Conservation (phyloP, 2,797 vertebrate species). For the Acipenser oxyrinchus region DNA sequence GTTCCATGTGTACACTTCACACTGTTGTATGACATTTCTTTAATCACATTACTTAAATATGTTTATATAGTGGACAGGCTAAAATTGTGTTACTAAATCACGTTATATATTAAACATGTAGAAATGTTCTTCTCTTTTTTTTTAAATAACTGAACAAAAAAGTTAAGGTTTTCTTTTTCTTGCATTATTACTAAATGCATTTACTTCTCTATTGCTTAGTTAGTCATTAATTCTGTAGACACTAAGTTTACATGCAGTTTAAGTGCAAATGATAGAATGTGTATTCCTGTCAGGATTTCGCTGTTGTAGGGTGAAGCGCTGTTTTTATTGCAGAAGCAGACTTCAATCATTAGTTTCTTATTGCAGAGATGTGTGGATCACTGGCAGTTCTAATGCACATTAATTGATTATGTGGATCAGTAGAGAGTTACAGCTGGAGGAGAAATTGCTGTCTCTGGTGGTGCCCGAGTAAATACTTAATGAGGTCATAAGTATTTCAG, state of each 20-base stretch:
- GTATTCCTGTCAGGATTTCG: no score
- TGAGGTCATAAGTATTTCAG: conserved; percentile 86
- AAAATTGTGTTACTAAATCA: conserved; percentile 57
- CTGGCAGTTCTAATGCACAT: conserved; percentile 78
- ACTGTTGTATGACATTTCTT: conserved; percentile 42
- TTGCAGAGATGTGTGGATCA: conserved; percentile 41
- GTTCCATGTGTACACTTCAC: conserved; percentile 66
- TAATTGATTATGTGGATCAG: conserved; percentile 90
- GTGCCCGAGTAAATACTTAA: conserved; percentile 97
- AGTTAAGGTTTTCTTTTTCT: no score
- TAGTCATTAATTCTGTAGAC: no score
- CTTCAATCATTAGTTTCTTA: not conserved
- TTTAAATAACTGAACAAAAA: no score
- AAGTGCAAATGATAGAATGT: no score
- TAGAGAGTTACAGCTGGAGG: conserved; percentile 36
- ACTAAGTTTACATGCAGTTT: no score
- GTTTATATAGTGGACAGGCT: conserved; percentile 70
- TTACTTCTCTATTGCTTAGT: no score
- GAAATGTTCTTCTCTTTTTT: no score
- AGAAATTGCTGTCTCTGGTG: conserved; percentile 72
- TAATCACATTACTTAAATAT: conserved; percentile 67
- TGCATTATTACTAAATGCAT: no score
- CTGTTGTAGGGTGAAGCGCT: no score
- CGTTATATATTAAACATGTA: no score
- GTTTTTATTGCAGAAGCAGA: no score